Evolutionary conservation across 64 coral and sea anemone species (phyloP).

Genomic region (Dendrophyllia cribrosa): DNA sequence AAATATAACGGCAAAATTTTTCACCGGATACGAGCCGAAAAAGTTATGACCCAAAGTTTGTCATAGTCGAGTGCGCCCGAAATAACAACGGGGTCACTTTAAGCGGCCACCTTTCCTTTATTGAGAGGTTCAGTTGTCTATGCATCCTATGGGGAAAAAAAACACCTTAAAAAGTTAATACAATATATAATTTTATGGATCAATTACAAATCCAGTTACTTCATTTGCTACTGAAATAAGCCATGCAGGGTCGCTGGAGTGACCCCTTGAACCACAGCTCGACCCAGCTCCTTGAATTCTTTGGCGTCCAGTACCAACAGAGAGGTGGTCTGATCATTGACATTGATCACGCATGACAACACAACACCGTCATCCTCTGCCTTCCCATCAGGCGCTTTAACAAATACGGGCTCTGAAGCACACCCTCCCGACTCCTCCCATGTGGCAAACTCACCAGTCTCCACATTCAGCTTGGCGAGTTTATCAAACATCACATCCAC

Average conservation of each 20-base stretch:
- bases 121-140: no score
- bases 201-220: no score
- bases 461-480: constrained; percentile 81
- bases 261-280: constrained; percentile 64
- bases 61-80: no score
- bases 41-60: no score
- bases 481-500: not conserved
- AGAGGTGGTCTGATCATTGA: constrained; percentile 63
- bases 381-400: constrained; percentile 61
- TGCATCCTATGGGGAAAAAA: no score
- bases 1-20: no score
- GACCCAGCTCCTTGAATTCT: constrained; percentile 74
- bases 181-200: no score
- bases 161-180: no score
- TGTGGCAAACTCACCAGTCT: constrained; percentile 43
- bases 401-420: constrained; percentile 87
- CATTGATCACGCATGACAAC: constrained; percentile 78
- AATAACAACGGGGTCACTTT: no score
- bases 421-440: constrained; percentile 67
- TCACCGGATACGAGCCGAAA: no score
- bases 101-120: no score
- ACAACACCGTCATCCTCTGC: constrained; percentile 91
- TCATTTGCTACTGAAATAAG: no score
- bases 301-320: constrained; percentile 82
- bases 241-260: constrained; percentile 65